Evolutionary conservation across 1,140 invertebrate species (phyloP).

Genomic region (Trachymyrmex cornetzi): DNA sequence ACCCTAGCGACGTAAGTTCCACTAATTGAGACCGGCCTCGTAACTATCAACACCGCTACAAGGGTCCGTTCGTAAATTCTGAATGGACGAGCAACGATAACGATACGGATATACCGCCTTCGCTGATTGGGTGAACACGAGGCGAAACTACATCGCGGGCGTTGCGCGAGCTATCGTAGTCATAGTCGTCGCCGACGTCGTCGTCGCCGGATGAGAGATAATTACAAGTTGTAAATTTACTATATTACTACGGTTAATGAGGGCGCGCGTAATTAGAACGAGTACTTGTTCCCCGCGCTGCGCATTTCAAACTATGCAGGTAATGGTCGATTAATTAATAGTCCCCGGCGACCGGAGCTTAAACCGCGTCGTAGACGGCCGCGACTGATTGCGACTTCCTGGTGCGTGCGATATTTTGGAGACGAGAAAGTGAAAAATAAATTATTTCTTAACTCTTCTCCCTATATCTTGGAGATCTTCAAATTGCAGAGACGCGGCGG

Average conservation of each 20-base stretch:
- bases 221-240: conserved; percentile 65
- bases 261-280: conserved; percentile 61
- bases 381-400: conserved; percentile 27
- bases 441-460: background rate
- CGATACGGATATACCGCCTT: conserved; percentile 62
- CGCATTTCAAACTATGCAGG: conserved; percentile 54
- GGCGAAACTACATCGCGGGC: conserved; percentile 51
- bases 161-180: conserved; percentile 37
- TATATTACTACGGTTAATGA: conserved; percentile 65
- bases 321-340: conserved; percentile 65
- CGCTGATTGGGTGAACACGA: conserved; percentile 53
- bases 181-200: background rate
- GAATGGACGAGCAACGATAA: conserved; percentile 63
- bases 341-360: conserved; percentile 20
- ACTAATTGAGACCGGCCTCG: conserved; percentile 87
- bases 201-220: conserved; percentile 57
- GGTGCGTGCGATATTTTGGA: background rate
- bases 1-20: conserved; percentile 86
- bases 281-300: conserved; percentile 52
- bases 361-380: background rate
- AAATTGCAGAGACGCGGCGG: background rate
- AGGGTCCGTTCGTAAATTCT: conserved; percentile 76
- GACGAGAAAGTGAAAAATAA: background rate
- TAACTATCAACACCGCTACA: conserved; percentile 80
- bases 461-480: background rate